Evolutionary conservation across 2,888 invertebrate genomes (phyloP).

Genomic region (Thumatha senex): DNA sequence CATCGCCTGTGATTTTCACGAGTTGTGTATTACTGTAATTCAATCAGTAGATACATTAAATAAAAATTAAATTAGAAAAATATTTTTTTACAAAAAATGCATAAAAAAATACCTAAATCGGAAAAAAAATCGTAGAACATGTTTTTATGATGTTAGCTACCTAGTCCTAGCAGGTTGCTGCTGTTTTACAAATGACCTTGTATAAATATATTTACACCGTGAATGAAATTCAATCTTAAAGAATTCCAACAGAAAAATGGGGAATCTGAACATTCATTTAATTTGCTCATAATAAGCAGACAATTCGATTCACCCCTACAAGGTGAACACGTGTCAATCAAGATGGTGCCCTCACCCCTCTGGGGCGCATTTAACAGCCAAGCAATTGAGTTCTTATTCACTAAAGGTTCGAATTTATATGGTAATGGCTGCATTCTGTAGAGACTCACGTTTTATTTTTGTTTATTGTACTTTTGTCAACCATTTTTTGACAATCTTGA

Average conservation of each 20-base stretch:
- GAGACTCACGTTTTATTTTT: background rate
- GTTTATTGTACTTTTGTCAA: background rate
- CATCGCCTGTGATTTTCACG: too few relatives aligned
- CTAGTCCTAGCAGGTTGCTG: too few relatives aligned
- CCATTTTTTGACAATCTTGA: background rate
- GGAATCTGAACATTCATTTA: constrained; percentile 24
- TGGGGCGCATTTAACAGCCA: constrained; percentile 53
- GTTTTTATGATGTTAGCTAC: too few relatives aligned
- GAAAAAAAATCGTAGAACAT: too few relatives aligned
- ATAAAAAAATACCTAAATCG: too few relatives aligned
- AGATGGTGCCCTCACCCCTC: constrained; percentile 31
- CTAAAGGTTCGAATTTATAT: constrained; percentile 64
- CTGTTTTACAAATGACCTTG: too few relatives aligned
- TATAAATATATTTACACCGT: too few relatives aligned
- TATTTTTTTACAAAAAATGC: too few relatives aligned
- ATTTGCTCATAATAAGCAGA: constrained; percentile 40
- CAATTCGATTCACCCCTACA: constrained; percentile 43
- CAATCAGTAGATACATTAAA: too few relatives aligned
- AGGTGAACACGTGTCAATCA: constrained; percentile 63
- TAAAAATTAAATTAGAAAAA: too few relatives aligned
- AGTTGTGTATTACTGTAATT: too few relatives aligned
- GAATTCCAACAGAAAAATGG: constrained; percentile 16
- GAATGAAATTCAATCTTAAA: background rate
- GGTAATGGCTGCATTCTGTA: constrained; percentile 46
- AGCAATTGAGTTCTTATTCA: constrained; percentile 75